Conservation (phyloP, 2,888 invertebrate species). For the Orchesellides sinensis region DNA sequence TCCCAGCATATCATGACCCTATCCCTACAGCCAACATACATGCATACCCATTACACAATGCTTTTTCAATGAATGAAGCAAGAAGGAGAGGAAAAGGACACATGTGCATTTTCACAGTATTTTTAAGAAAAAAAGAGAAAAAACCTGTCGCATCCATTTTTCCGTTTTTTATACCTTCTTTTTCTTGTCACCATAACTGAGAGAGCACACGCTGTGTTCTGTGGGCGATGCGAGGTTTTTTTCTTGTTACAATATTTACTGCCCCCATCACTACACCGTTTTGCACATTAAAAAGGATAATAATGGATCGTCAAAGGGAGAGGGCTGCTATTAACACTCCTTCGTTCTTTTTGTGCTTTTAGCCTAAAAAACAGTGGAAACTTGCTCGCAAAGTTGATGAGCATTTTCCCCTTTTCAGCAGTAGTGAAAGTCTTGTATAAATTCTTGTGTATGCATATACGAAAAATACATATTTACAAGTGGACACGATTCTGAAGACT, state of each 20-base stretch:
- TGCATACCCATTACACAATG: not conserved
- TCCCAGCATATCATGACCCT: not conserved
- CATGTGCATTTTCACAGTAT: too few species aligned
- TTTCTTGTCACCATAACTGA: constrained; percentile 3
- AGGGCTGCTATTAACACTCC: constrained; percentile 33
- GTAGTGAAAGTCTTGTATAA: not conserved
- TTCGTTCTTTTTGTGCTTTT: not conserved
- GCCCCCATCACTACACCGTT: constrained; percentile 61
- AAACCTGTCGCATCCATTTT: constrained; percentile 47
- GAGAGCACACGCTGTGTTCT: too few species aligned
- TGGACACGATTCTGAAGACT: not conserved
- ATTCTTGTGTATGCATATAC: not conserved
- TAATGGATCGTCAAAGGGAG: constrained; percentile 50
- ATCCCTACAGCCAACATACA: not conserved
- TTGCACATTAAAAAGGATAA: constrained; percentile 62
- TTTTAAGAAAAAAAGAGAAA: too few species aligned
- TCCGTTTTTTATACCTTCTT: constrained; percentile 9
- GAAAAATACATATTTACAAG: not conserved
- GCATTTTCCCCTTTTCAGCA: not conserved
- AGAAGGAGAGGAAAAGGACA: too few species aligned
- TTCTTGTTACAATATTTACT: constrained; percentile 53
- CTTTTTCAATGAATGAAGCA: constrained; percentile 12
- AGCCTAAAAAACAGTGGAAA: not conserved
- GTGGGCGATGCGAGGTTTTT: constrained; percentile 31
- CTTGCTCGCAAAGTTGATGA: not conserved